Evolutionary conservation across 2,113 vertebrate genomes (phyloP).

Genomic region (Tamias sibiricus): DNA sequence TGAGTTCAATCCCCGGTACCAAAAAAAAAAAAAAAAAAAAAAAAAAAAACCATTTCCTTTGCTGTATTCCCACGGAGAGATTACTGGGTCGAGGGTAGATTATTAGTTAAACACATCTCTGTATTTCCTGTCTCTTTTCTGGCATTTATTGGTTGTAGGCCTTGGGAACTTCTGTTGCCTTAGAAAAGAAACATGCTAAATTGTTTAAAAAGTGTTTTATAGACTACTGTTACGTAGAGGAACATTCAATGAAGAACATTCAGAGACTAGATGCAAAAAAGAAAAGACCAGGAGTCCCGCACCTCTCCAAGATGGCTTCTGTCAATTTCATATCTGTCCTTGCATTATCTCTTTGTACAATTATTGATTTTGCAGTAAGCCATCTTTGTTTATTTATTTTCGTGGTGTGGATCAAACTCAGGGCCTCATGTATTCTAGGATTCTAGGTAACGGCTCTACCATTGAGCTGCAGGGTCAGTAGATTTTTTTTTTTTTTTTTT

Average conservation of each 20-base stretch:
- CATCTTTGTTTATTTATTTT: neutral
- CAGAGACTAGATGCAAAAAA: neutral
- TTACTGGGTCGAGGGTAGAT: neutral
- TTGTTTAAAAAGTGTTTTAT: slow-evolving; percentile 26
- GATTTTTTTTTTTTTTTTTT: too few relatives aligned
- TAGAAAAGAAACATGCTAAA: slow-evolving; percentile 29
- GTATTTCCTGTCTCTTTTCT: neutral
- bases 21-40: too few relatives aligned
- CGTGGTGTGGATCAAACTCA: neutral
- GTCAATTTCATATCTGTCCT: slow-evolving; percentile 13
- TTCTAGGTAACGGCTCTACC: neutral
- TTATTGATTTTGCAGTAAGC: slow-evolving; percentile 1
- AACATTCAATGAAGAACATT: neutral
- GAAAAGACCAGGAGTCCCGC: neutral
- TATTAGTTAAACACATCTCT: neutral
- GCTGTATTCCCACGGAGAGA: neutral
- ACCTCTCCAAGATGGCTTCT: neutral
- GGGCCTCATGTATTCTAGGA: neutral
- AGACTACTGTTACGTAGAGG: neutral
- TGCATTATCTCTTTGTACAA: neutral
- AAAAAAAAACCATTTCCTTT: neutral
- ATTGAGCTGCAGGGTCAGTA: neutral
- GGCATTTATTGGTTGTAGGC: neutral
- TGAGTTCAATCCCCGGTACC: too few relatives aligned
- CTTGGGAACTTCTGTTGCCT: slow-evolving; percentile 21